Conservation (phyloP, 1,140 invertebrate species). For the Bombus affinis region DNA sequence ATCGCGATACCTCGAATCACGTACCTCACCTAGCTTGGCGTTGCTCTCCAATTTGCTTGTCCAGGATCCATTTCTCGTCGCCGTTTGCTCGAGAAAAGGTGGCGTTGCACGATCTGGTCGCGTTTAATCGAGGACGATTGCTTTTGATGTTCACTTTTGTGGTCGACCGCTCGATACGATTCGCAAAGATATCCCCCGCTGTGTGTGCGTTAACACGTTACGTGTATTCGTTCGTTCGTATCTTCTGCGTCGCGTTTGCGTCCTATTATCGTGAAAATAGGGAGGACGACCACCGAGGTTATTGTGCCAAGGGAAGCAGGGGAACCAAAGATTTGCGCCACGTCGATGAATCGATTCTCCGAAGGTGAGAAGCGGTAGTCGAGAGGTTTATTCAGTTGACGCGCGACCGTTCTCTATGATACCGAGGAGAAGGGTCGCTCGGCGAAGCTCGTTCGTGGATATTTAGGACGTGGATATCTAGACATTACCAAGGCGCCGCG, state of each 20-base stretch:
- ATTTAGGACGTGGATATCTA: neutral
- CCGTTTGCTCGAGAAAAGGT: neutral
- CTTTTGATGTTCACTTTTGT: slow-evolving; percentile 12
- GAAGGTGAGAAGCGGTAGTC: neutral
- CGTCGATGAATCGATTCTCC: slow-evolving; percentile 49
- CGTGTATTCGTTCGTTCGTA: slow-evolving; percentile 3
- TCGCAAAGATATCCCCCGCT: neutral
- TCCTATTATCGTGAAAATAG: neutral
- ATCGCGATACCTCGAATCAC: slow-evolving; percentile 31
- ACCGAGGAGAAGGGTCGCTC: neutral
- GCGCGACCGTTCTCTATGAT: too few relatives aligned
- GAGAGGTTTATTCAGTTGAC: slow-evolving; percentile 21
- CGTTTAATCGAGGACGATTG: slow-evolving; percentile 4
- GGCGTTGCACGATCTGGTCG: neutral
- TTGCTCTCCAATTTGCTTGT: slow-evolving; percentile 22
- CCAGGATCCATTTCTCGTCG: neutral
- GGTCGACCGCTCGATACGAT: slow-evolving; percentile 2
- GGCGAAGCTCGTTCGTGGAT: neutral
- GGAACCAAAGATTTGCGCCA: slow-evolving; percentile 36
- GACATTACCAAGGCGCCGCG: neutral
- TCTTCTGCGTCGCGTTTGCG: neutral
- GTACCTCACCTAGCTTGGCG: slow-evolving; percentile 25
- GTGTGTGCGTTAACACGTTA: neutral
- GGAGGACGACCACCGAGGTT: slow-evolving; percentile 3
- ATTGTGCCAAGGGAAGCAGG: slow-evolving; percentile 52